phyloP scores from a whole-genome alignment of 1,140 invertebrate genomes.

The Sminthurinus signatus region DNA sequence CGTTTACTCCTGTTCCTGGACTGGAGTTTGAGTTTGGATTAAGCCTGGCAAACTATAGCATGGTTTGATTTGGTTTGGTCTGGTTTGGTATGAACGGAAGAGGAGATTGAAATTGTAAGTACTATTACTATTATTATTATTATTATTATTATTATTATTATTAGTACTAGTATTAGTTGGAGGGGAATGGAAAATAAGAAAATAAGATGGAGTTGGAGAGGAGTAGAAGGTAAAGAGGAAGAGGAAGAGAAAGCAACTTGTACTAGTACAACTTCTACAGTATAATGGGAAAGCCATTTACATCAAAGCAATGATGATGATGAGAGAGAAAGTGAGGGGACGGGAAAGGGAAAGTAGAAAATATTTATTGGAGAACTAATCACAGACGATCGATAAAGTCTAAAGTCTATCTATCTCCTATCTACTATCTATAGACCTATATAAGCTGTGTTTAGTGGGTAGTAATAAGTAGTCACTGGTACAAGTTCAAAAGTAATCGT shows the following conservation, averaged over 20 bases:
- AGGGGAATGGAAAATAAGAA: too few species aligned
- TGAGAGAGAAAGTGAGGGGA: background rate
- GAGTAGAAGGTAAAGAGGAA: too few species aligned
- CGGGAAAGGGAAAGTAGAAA: background rate
- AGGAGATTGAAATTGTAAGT: too few species aligned
- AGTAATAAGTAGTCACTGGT: background rate
- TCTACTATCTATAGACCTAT: background rate
- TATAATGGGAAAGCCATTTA: constrained; percentile 17
- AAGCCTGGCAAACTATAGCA: too few species aligned
- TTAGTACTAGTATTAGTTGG: too few species aligned
- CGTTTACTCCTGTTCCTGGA: too few species aligned
- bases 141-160: too few species aligned
- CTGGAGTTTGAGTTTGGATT: too few species aligned
- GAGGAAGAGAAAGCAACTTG: background rate
- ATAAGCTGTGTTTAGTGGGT: background rate
- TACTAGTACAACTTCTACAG: background rate
- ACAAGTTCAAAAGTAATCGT: background rate
- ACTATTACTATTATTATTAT: too few species aligned
- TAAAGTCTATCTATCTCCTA: background rate
- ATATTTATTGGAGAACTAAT: constrained; percentile 29
- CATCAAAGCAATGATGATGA: constrained; percentile 18
- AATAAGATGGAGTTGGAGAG: too few species aligned
- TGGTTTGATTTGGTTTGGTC: too few species aligned
- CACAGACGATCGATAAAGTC: constrained; percentile 24
- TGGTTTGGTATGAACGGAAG: too few species aligned